A percentile compares a stretch with the other conserved stretches of the same genome.
Conservation (phyloP, 1,140 invertebrate species). For the Lineus longissimus region DNA sequence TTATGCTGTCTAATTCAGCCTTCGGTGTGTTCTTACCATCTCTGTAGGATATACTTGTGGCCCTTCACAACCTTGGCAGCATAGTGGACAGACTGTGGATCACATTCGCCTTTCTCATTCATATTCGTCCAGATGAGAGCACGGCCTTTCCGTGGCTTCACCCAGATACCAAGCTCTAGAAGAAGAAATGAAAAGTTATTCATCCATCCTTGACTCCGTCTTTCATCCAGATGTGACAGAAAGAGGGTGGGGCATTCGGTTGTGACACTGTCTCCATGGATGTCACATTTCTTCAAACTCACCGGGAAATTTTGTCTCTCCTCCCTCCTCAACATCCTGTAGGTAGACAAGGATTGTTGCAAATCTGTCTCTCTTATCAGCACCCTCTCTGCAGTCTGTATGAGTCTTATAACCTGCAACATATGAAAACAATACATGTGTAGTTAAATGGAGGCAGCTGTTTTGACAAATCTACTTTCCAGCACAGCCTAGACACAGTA, state of each 20-base stretch:
- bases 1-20: too few relatives aligned
- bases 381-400: conserved; percentile 43
- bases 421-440: neutral
- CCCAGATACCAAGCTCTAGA: conserved; percentile 49
- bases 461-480: too few relatives aligned
- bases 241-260: too few relatives aligned
- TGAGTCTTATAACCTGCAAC: conserved; percentile 47
- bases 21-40: conserved; percentile 36
- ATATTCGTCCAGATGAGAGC: conserved; percentile 52
- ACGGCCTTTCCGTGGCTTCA: conserved; percentile 45
- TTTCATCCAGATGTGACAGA: neutral
- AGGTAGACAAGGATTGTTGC: conserved; percentile 48
- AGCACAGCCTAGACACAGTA: too few relatives aligned
- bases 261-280: too few relatives aligned
- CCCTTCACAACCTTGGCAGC: conserved; percentile 44
- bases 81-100: conserved; percentile 40
- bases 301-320: conserved; percentile 51
- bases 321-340: conserved; percentile 43
- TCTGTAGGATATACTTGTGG: conserved; percentile 48
- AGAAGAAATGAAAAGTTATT: neutral
- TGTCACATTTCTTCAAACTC: neutral
- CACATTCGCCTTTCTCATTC: conserved; percentile 43
- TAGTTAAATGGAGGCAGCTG: too few relatives aligned
- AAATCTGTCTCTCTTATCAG: conserved; percentile 36
- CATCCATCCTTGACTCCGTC: neutral